Conservation (phyloP, 2,797 vertebrate genomes). For the Mergus octosetaceus region DNA sequence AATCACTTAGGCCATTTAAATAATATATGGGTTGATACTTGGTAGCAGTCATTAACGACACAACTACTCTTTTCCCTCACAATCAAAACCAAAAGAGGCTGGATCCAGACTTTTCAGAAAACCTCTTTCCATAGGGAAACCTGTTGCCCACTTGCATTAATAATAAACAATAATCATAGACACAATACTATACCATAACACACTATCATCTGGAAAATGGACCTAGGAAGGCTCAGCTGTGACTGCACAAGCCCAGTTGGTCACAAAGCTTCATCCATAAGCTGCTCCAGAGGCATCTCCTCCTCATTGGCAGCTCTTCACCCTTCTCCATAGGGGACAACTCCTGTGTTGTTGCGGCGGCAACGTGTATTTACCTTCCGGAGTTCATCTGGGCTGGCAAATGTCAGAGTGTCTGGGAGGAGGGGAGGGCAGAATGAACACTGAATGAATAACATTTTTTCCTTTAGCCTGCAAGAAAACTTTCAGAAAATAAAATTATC, state of each 20-base stretch:
- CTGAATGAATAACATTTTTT: neutral
- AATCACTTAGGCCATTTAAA: neutral
- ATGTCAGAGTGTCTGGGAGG: neutral
- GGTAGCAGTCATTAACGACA: neutral
- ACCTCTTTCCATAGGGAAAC: neutral
- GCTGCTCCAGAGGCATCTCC: neutral
- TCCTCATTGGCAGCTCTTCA: neutral
- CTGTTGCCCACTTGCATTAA: neutral
- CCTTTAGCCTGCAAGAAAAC: neutral
- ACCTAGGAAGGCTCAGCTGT: neutral
- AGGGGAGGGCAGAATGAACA: neutral
- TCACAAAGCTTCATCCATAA: neutral
- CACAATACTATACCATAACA: neutral
- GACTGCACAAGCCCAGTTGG: neutral
- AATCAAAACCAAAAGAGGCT: neutral
- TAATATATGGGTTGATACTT: neutral
- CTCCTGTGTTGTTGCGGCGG: neutral
- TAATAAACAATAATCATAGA: neutral
- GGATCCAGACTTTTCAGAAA: neutral
- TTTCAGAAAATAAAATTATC: neutral
- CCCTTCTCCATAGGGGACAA: neutral
- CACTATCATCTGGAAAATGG: neutral
- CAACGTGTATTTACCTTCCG: neutral
- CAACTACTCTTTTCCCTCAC: neutral
- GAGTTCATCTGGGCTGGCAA: neutral